Evolutionary conservation across 2,797 vertebrate species (phyloP).

Genomic region (Spinus pinus): DNA sequence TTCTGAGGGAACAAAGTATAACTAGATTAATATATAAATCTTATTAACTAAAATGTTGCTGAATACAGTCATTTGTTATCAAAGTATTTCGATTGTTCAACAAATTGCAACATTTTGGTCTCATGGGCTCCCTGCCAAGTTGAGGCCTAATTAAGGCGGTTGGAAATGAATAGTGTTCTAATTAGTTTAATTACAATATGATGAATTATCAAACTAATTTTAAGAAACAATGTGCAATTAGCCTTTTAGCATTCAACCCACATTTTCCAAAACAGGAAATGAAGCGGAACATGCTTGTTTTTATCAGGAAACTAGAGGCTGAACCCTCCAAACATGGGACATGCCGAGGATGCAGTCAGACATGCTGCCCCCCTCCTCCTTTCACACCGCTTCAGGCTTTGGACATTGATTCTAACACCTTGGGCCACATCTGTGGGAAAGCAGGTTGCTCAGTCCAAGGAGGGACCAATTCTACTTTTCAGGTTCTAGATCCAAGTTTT

Average conservation of each 20-base stretch:
- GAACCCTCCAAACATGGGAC: background rate
- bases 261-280: conserved; percentile 69
- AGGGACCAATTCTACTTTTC: background rate
- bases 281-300: conserved; percentile 61
- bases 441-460: background rate
- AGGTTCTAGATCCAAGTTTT: background rate
- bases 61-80: conserved; percentile 76
- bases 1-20: conserved; percentile 68
- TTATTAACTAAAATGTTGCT: conserved; percentile 74
- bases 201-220: conserved; percentile 78
- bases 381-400: background rate
- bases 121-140: conserved; percentile 73
- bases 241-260: conserved; percentile 62
- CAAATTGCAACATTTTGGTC: conserved; percentile 73
- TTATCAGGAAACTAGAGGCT: conserved; percentile 17
- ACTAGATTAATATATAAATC: conserved; percentile 78
- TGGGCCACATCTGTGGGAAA: conserved; percentile 18
- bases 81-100: conserved; percentile 72
- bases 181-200: conserved; percentile 82
- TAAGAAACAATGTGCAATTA: conserved; percentile 77
- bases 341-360: background rate
- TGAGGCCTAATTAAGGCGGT: conserved; percentile 74
- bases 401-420: background rate
- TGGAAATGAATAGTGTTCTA: conserved; percentile 78
- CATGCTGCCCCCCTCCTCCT: background rate